Percentiles rank a stretch among this genome's conserved stretches.
phyloP scores from a whole-genome alignment of 53 echinoderm and acorn worm species.

The Hippasteria phrygiana region DNA sequence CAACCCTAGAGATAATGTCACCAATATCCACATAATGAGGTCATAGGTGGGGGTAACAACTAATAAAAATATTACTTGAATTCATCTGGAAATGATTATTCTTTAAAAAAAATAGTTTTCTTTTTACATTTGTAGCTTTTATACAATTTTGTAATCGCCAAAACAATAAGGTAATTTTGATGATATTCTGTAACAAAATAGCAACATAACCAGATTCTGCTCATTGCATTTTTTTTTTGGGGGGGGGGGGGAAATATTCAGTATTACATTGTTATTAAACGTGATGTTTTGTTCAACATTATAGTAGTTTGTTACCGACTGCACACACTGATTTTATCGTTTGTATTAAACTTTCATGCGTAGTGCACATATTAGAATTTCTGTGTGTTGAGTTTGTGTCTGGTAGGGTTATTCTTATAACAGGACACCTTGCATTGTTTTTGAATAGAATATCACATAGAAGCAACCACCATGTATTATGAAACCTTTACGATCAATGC shows the following conservation, averaged over 20 bases:
- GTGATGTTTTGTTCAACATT: background rate
- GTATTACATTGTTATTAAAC: background rate
- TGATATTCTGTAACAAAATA: no score
- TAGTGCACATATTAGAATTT: background rate
- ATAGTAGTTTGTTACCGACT: background rate
- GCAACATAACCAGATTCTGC: no score
- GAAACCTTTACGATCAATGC: no score
- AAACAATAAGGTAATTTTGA: no score
- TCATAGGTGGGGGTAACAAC: background rate
- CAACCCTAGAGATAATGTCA: background rate
- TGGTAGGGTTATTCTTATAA: background rate
- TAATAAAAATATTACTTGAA: background rate
- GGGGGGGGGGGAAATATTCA: background rate
- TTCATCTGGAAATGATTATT: no score
- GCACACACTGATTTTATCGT: background rate
- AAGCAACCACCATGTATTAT: no score
- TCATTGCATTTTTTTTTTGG: background rate
- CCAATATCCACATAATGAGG: background rate
- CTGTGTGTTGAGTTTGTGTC: background rate
- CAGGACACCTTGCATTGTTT: background rate
- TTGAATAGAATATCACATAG: no score
- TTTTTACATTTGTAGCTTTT: background rate
- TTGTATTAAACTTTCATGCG: background rate
- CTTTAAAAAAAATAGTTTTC: background rate
- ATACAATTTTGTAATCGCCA: no score